Percentiles rank a stretch among this genome's conserved stretches.
These are phyloP conservation scores for Bellardia bayeri DNA, from an alignment of 2,888 invertebrate genomes.

Conservation along the genomic window DNA sequence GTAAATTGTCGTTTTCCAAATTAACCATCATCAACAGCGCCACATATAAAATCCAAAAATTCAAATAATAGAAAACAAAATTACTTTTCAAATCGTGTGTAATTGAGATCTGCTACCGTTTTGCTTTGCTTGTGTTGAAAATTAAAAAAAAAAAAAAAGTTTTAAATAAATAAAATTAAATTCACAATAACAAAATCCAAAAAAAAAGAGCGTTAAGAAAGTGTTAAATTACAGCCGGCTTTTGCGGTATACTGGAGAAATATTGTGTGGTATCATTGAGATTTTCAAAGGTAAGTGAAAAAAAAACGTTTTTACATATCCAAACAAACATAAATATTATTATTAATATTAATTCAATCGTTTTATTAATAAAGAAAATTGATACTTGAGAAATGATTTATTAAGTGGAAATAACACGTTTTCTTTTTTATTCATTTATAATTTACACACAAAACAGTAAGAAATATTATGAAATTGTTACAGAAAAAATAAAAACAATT, in stretches of 20 bases:
- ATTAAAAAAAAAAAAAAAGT: neutral
- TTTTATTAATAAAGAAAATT: slow-evolving; percentile 38
- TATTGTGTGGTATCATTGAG: slow-evolving; percentile 37
- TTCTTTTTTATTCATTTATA: no score
- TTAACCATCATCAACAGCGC: neutral
- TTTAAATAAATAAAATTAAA: slow-evolving; percentile 5
- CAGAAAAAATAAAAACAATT: neutral
- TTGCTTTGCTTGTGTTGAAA: slow-evolving; percentile 37
- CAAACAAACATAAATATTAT: neutral
- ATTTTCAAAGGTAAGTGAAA: slow-evolving; percentile 56
- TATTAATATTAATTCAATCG: slow-evolving; percentile 33
- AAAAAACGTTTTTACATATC: neutral
- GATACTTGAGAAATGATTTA: slow-evolving; percentile 33
- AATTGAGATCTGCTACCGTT: slow-evolving; percentile 57
- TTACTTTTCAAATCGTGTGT: slow-evolving; percentile 18
- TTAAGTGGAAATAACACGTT: slow-evolving; percentile 4
- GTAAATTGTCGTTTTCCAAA: slow-evolving; percentile 8
- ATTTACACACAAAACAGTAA: neutral
- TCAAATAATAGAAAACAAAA: neutral
- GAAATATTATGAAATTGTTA: slow-evolving; percentile 36
- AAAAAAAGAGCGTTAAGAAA: slow-evolving; percentile 63
- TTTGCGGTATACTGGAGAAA: slow-evolving; percentile 65
- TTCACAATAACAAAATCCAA: neutral
- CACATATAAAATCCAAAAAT: neutral
- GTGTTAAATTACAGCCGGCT: slow-evolving; percentile 73